Base-by-base conservation (phyloP, 1,140 invertebrate species). In the Maconellicoccus hirsutus region DNA sequence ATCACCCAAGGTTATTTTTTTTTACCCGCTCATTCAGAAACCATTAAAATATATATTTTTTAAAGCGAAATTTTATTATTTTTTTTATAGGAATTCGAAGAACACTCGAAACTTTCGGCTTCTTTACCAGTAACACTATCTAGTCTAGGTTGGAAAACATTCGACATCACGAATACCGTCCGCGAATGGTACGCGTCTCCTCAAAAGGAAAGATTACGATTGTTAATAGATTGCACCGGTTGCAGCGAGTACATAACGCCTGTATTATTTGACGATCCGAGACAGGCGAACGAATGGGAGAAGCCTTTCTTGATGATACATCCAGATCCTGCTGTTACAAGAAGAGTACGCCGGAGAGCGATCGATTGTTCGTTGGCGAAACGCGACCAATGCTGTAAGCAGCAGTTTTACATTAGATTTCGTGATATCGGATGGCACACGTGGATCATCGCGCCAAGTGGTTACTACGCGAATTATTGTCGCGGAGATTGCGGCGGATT, bases 391-490 rank as follows among this genome's bases (percentile, higher is more conserved):
- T 96, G 94, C 79, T 96, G 93, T 80, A 93, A 94, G 76, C 88
- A 95, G 78, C 86, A 89, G 23, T 92, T 95, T 80, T 93, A 91
- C 81, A 91, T 96, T 59, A 92, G 87, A 78, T 96, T 96, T 81
- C 87, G 88, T 74, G 86, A 91, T 71, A 84, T 96, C 16, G 92
- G 92, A 71, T 96, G 93, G 93, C 92, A 94, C 78, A 92, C 94
- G 81, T 95, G 92, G 91, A 93, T 97, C 76, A 94, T 96, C 73
- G 92, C 91, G 39, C 93, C 93, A 4, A 78, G 77, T 70, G 86
- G 86, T 59, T 94, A 96, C 81, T 91, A 91, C 79, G 93, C 93
- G n/a, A 95, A 95, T 80, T 96, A 94, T 80, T 96, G 94, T 80
- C 86, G 89, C 75, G 93, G 93, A 63, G 90, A 93, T 75, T 96